These are phyloP conservation scores for Dryobates pubescens DNA, from an alignment of 2,797 vertebrate genomes.

Conservation along the genomic window DNA sequence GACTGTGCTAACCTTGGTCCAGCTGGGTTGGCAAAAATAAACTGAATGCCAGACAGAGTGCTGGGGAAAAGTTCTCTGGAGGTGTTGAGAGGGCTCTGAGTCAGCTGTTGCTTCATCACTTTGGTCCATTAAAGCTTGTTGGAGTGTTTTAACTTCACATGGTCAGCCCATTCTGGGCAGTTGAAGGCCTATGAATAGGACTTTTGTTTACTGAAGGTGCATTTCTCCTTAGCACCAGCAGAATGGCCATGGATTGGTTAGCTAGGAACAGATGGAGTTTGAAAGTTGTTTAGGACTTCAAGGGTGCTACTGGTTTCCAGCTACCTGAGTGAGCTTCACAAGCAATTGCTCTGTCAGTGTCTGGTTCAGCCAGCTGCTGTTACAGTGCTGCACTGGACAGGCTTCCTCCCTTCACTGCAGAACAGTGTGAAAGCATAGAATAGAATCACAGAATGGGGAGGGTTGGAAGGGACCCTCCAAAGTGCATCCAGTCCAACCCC, in stretches of 20 bases:
- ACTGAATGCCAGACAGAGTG: constrained; percentile 31
- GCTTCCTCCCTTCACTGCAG: not conserved
- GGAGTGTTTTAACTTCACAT: constrained; percentile 9
- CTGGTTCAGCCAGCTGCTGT: not conserved
- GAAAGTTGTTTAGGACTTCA: not conserved
- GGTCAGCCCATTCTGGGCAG: not conserved
- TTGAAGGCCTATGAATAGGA: not conserved
- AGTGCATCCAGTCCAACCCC: no score
- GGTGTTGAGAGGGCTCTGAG: not conserved
- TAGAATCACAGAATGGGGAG: no score
- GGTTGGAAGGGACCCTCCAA: no score
- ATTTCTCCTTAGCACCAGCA: not conserved
- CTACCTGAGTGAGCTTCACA: not conserved
- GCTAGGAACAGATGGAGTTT: not conserved
- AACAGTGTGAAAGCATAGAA: not conserved
- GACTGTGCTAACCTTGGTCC: constrained; percentile 62
- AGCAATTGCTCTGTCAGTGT: not conserved
- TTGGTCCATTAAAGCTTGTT: constrained; percentile 35
- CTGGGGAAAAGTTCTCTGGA: constrained; percentile 17
- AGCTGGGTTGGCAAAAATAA: constrained; percentile 68
- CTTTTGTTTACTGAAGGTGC: not conserved
- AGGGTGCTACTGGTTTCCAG: not conserved
- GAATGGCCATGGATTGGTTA: not conserved
- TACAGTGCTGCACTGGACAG: no score
- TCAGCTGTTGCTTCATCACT: constrained; percentile 57